Percentiles rank a stretch among this genome's conserved stretches.
phyloP scores from a whole-genome alignment of 2,888 invertebrate genomes.

The Eupithecia centaureata region DNA sequence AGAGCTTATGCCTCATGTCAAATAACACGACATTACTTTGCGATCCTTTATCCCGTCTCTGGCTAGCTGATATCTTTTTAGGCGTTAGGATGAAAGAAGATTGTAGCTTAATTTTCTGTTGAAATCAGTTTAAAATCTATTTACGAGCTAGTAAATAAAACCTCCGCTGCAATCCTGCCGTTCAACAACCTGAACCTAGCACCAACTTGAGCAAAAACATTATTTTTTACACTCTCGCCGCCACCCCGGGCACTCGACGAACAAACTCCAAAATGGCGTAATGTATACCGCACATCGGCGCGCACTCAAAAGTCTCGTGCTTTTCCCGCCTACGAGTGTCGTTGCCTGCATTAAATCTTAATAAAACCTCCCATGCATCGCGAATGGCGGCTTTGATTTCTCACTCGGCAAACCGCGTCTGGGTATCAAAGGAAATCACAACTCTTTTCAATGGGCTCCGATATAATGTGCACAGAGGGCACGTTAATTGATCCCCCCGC shows the following conservation, averaged over 20 bases:
- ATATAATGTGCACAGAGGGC: constrained; percentile 79
- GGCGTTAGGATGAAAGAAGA: not conserved
- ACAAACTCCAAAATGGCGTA: constrained; percentile 78
- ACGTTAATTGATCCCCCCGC: constrained; percentile 78
- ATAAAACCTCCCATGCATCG: constrained; percentile 83
- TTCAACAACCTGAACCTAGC: constrained; percentile 36
- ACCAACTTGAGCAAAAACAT: constrained; percentile 43
- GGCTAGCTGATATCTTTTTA: not conserved
- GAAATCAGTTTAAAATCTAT: not conserved
- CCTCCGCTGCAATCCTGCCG: constrained; percentile 2
- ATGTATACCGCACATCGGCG: constrained; percentile 77
- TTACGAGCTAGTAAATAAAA: constrained; percentile 7
- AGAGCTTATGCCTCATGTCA: not conserved
- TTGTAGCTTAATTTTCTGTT: not conserved
- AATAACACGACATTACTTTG: no score
- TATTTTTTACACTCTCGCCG: constrained; percentile 44
- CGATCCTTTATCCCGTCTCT: no score
- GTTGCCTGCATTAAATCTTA: constrained; percentile 83
- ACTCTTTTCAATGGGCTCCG: constrained; percentile 83
- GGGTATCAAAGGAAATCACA: constrained; percentile 83
- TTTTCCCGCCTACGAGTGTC: constrained; percentile 83
- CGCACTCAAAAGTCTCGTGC: constrained; percentile 77
- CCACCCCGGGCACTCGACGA: constrained; percentile 64
- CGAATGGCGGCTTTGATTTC: constrained; percentile 80
- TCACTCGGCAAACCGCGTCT: constrained; percentile 83